These are phyloP conservation scores for Minunthozetes semirufus DNA, from an alignment of 2,888 invertebrate species.

Conservation along the genomic window DNA sequence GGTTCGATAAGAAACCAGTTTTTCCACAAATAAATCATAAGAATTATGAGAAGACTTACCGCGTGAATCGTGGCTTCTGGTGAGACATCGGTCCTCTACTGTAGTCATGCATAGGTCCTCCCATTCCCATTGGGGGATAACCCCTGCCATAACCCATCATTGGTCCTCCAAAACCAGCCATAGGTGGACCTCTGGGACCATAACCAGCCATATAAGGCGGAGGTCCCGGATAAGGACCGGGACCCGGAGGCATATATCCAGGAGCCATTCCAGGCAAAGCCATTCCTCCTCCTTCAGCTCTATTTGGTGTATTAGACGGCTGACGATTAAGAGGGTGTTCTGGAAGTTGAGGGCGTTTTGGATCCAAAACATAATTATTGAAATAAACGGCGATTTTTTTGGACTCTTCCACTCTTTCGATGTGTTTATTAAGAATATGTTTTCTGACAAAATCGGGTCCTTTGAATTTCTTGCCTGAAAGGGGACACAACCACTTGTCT, in stretches of 20 bases:
- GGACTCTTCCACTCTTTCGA: constrained; percentile 92
- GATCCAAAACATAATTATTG: constrained; percentile 89
- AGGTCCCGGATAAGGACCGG: constrained; percentile 31
- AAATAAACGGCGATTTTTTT: constrained; percentile 94
- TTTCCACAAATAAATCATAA: not conserved
- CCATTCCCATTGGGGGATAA: constrained; percentile 29
- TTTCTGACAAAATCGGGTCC: constrained; percentile 97
- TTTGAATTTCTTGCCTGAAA: constrained; percentile 98
- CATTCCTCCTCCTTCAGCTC: not conserved
- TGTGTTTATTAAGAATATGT: constrained; percentile 95
- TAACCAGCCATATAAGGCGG: constrained; percentile 17
- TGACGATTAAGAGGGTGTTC: constrained; percentile 65
- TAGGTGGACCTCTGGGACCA: constrained; percentile 30
- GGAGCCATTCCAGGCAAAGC: not conserved
- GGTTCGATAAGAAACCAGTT: not conserved
- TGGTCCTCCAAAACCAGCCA: constrained; percentile 38
- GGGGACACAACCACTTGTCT: constrained; percentile 97
- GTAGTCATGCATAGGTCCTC: constrained; percentile 27
- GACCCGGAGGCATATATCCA: constrained; percentile 33
- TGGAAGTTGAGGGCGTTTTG: constrained; percentile 85
- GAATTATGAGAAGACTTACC: constrained; percentile 15
- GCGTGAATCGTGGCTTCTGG: constrained; percentile 5
- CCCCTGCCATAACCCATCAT: constrained; percentile 39
- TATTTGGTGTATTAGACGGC: not conserved
- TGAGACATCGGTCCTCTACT: constrained; percentile 8